Percentiles rank a stretch among this genome's conserved stretches.
Conservation (phyloP, 2,113 vertebrate genomes). For the Myodes glareolus region DNA sequence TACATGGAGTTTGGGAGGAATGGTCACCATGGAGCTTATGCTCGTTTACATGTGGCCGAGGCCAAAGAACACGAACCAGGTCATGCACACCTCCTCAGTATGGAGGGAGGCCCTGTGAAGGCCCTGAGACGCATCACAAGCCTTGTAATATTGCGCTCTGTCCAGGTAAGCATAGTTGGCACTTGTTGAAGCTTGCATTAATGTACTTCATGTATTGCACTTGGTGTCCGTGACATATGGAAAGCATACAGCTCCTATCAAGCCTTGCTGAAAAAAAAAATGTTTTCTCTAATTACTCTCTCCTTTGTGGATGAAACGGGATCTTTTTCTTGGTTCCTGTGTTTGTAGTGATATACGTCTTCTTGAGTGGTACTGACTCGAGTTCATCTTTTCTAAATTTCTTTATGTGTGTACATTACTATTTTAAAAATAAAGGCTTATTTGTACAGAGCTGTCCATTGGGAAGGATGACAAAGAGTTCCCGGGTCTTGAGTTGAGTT, state of each 20-base stretch:
- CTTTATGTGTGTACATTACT: not conserved
- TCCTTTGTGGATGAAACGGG: not conserved
- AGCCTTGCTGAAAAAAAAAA: slow-evolving; percentile 4
- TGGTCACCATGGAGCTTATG: slow-evolving; percentile 99
- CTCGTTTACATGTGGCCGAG: slow-evolving; percentile 99
- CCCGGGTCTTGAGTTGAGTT: not conserved
- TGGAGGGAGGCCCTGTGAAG: slow-evolving; percentile 97
- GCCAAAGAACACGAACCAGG: slow-evolving; percentile 98
- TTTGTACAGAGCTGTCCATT: not conserved
- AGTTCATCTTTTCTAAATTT: not conserved
- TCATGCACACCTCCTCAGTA: slow-evolving; percentile 97
- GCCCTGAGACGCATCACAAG: slow-evolving; percentile 98
- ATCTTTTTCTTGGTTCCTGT: not conserved
- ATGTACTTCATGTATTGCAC: not conserved
- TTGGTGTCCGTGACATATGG: not conserved
- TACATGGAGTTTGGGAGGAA: slow-evolving; percentile 99
- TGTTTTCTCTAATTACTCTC: not conserved
- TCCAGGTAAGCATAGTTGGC: slow-evolving; percentile 90
- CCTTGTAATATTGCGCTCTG: slow-evolving; percentile 99
- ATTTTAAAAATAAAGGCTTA: not conserved
- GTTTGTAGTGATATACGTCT: not conserved
- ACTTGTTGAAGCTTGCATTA: slow-evolving; percentile 49
- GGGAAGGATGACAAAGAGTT: not conserved
- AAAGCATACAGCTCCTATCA: not conserved
- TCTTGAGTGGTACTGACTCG: not conserved